Base-by-base conservation (phyloP, 2,113 vertebrate species). In the Lutjanus erythropterus region DNA sequence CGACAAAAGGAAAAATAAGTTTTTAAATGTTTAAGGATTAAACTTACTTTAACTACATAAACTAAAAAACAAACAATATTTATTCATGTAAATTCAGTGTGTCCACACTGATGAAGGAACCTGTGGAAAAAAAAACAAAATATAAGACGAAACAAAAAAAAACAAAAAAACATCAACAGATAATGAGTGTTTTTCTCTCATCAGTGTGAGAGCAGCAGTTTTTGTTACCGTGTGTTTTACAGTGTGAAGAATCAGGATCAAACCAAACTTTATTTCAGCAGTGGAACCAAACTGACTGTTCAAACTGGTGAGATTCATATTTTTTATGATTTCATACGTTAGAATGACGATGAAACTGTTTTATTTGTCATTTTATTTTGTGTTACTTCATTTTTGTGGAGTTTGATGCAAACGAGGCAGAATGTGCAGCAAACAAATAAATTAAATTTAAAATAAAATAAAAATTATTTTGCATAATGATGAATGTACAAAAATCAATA, bases 221-320 rank as follows among this genome's bases (percentile, higher is more conserved):
- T 81, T 74, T 59, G 86, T 80, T 73, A 19, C 25, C 46, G 46
- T 5, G 10, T 50, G 11, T 0, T 25, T 46, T 1, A 55, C 55
- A 55, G 85, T 90, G 91, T 87, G 75, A 85, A 50, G 12, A 60
- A 0, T 71, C 47, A 62, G 62, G 52, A 0, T 29, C 33, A 0
- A 0, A 3, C 11, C 29, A 88, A 33, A 71, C 25, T 88, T 10
- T 49, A 73, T 1, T 85, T 78, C 44, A 39, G 69, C 1, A 5
- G 14, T 0, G 83, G 86, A 64, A 53, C 83, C 49, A 87, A 62
- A 73, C 37, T 88, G 5, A 59, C 44, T 0, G 66, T 81, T 7
- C 23, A 70, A 46, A 0, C 37, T 18, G 71, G 82, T 86, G 2
- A 73, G 83, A 66, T 8, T 2, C 3, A 50, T 10, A 12, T 55